phyloP scores from a whole-genome alignment of 2,888 invertebrate genomes.

The Cacoxenus indagator region DNA sequence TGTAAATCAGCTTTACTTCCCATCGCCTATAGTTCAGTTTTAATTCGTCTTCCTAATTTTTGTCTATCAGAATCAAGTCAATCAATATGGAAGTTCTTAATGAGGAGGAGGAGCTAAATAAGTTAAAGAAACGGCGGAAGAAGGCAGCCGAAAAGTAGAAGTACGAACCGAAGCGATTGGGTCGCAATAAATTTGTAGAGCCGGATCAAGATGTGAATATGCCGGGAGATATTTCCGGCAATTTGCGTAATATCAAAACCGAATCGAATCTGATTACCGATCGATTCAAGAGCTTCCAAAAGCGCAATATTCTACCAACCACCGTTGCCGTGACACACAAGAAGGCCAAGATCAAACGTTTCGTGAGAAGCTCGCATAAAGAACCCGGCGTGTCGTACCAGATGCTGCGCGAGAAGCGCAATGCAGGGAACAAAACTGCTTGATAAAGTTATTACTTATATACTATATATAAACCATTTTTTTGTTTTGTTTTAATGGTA shows the following conservation, averaged over 20 bases:
- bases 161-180: slow-evolving; percentile 78
- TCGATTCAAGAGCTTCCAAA: slow-evolving; percentile 89
- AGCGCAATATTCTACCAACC: slow-evolving; percentile 90
- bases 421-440: slow-evolving; percentile 1
- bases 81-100: slow-evolving; percentile 73
- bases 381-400: slow-evolving; percentile 65
- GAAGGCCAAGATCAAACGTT: slow-evolving; percentile 81
- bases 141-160: slow-evolving; percentile 72
- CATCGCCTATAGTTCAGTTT: not conserved
- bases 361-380: slow-evolving; percentile 74
- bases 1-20: not conserved
- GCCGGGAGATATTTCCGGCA: slow-evolving; percentile 78
- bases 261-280: slow-evolving; percentile 85
- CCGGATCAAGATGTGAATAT: slow-evolving; percentile 79
- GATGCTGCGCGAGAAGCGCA: slow-evolving; percentile 56
- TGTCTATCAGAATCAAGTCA: slow-evolving; percentile 66
- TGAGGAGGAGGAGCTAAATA: slow-evolving; percentile 72
- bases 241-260: slow-evolving; percentile 79
- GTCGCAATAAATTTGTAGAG: slow-evolving; percentile 79
- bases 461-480: too few species aligned
- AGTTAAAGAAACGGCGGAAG: slow-evolving; percentile 72
- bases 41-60: not conserved
- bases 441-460: not conserved
- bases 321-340: slow-evolving; percentile 76
- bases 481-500: too few species aligned